Conservation (phyloP, 2,888 invertebrate genomes). For the Gasteruption jaculator region DNA sequence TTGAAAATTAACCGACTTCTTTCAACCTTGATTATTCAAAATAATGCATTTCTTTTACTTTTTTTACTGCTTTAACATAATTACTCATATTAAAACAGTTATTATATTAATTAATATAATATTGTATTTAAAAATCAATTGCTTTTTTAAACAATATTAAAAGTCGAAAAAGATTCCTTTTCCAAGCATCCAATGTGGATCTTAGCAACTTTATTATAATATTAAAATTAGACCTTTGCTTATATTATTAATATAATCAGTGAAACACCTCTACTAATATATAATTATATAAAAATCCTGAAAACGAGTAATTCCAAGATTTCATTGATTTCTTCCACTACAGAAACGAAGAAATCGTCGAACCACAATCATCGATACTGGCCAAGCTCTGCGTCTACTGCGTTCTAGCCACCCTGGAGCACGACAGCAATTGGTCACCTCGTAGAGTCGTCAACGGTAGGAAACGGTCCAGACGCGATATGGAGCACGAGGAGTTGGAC, state of each 20-base stretch:
- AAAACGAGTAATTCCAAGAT: no score
- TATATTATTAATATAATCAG: constrained; percentile 8
- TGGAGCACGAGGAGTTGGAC: constrained; percentile 58
- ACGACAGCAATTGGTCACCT: constrained; percentile 52
- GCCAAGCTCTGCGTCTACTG: constrained; percentile 73
- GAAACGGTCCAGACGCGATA: constrained; percentile 60
- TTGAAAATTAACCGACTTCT: no score
- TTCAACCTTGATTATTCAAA: no score
- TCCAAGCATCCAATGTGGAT: background rate
- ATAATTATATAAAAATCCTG: no score
- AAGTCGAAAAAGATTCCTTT: no score
- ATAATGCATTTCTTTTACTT: constrained; percentile 1
- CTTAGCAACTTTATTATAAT: constrained; percentile 1
- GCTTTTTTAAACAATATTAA: background rate
- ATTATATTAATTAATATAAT: background rate
- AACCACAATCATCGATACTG: constrained; percentile 73
- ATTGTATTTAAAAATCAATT: background rate
- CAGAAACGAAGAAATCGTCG: constrained; percentile 65
- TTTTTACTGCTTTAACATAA: background rate
- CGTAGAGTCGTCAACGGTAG: constrained; percentile 52
- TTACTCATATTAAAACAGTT: constrained; percentile 1
- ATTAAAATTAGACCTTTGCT: background rate
- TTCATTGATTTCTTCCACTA: constrained; percentile 15
- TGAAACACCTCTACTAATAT: no score
- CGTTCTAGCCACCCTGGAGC: constrained; percentile 67